Evolutionary conservation across 2,888 invertebrate species (phyloP).

Genomic region (Dasypogon diadema): DNA sequence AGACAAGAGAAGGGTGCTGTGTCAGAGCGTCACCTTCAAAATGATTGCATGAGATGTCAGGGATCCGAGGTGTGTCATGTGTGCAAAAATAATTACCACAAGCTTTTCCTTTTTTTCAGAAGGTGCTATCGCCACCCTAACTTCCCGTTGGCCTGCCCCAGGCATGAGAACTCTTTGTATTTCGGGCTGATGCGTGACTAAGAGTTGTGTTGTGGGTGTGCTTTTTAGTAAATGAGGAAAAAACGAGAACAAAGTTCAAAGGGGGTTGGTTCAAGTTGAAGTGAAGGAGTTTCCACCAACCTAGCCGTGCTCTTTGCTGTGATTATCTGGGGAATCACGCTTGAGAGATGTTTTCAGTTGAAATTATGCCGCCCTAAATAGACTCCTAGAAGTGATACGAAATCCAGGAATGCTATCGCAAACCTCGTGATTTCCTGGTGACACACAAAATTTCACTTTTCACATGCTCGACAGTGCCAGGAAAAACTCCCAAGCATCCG

Average conservation of each 20-base stretch:
- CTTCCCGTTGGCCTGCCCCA: not conserved
- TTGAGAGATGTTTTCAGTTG: too few species aligned
- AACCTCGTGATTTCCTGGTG: not conserved
- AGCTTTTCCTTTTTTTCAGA: not conserved
- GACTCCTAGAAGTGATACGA: too few species aligned
- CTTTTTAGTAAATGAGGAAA: constrained; percentile 36
- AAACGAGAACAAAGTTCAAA: not conserved
- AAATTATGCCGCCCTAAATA: too few species aligned
- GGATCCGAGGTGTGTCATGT: constrained; percentile 7
- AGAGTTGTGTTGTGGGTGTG: constrained; percentile 22
- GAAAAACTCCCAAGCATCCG: not conserved
- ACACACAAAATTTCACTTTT: not conserved
- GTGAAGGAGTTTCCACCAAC: not conserved
- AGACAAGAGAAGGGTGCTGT: not conserved
- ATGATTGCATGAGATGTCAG: constrained; percentile 19
- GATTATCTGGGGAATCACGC: too few species aligned
- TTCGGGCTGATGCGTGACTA: constrained; percentile 36
- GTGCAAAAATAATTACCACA: constrained; percentile 4
- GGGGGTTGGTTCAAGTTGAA: constrained; percentile 9
- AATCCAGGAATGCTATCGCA: too few species aligned
- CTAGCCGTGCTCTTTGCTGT: not conserved
- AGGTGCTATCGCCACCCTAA: not conserved
- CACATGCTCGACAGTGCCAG: not conserved
- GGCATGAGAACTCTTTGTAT: constrained; percentile 19
- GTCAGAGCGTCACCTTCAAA: constrained; percentile 37